Percentiles rank a stretch among this genome's conserved stretches.
Evolutionary conservation across 2,888 invertebrate species (phyloP).

Genomic region (Craniophora ligustri): DNA sequence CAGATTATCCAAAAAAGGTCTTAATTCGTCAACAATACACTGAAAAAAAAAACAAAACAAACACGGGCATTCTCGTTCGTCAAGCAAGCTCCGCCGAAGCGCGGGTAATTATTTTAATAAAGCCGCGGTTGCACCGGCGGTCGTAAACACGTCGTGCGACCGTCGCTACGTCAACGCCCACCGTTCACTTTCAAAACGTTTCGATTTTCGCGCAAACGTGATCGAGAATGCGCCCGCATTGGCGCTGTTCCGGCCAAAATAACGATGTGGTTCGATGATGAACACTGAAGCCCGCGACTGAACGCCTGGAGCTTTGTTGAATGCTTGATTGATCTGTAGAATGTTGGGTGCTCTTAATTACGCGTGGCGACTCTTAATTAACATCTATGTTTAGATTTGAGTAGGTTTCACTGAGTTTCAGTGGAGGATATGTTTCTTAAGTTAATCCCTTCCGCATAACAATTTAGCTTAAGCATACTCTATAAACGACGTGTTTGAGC

Average conservation of each 20-base stretch:
- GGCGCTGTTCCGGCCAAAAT: slow-evolving; percentile 32
- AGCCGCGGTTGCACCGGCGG: slow-evolving; percentile 60
- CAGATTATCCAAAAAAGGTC: slow-evolving; percentile 46
- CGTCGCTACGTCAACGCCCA: slow-evolving; percentile 67
- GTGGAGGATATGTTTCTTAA: slow-evolving; percentile 1
- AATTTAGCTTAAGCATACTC: slow-evolving; percentile 8
- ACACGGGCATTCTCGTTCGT: slow-evolving; percentile 64
- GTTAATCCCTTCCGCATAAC: slow-evolving; percentile 16
- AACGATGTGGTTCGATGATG: slow-evolving; percentile 40
- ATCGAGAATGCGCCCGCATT: slow-evolving; percentile 49
- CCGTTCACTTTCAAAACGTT: slow-evolving; percentile 60
- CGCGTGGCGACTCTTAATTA: slow-evolving; percentile 31
- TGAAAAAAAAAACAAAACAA: slow-evolving; percentile 52
- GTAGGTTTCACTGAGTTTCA: slow-evolving; percentile 12
- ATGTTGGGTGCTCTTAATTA: slow-evolving; percentile 27
- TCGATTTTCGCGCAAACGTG: slow-evolving; percentile 66
- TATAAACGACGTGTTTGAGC: slow-evolving; percentile 8
- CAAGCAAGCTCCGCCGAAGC: slow-evolving; percentile 61
- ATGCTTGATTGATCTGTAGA: slow-evolving; percentile 37
- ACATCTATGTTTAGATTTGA: slow-evolving; percentile 29
- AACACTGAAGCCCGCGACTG: slow-evolving; percentile 29
- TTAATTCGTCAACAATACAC: slow-evolving; percentile 56
- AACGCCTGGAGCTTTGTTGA: slow-evolving; percentile 33
- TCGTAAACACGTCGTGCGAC: slow-evolving; percentile 68
- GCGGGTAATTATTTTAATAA: slow-evolving; percentile 75